phyloP scores from a whole-genome alignment of 2,797 vertebrate genomes.

The Allobates femoralis region DNA sequence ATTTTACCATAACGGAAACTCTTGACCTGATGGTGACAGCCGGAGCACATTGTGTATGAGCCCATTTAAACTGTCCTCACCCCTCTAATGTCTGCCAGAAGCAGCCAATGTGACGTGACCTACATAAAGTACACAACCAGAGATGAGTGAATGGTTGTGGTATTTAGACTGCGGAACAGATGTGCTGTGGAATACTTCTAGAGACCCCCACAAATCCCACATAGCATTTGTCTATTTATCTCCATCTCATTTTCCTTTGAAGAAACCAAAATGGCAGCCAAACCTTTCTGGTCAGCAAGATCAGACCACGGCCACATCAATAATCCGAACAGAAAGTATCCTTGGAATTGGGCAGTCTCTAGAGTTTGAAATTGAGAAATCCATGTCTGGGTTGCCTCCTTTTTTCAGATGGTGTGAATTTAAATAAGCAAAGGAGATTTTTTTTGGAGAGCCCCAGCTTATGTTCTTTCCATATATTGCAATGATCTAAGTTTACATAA shows the following conservation, averaged over 20 bases:
- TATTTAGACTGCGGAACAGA: slow-evolving; percentile 29
- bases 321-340: slow-evolving; percentile 29
- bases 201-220: slow-evolving; percentile 41
- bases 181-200: slow-evolving; percentile 30
- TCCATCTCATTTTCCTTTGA: slow-evolving; percentile 30
- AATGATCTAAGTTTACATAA: slow-evolving; percentile 26
- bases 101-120: slow-evolving; percentile 29
- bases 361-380: slow-evolving; percentile 22
- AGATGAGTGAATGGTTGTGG: slow-evolving; percentile 39
- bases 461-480: slow-evolving; percentile 20
- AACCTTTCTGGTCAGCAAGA: slow-evolving; percentile 34
- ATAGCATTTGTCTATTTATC: slow-evolving; percentile 43
- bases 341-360: slow-evolving; percentile 8
- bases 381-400: slow-evolving; percentile 26
- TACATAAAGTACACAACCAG: slow-evolving; percentile 13
- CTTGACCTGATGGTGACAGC: slow-evolving; percentile 21
- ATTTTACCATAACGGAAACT: slow-evolving; percentile 19
- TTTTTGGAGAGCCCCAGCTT: slow-evolving; percentile 26
- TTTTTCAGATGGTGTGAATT: slow-evolving; percentile 45
- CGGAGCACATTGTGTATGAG: slow-evolving; percentile 7
- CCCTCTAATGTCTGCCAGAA: slow-evolving; percentile 30
- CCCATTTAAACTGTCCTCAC: slow-evolving; percentile 31
- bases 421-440: slow-evolving; percentile 31
- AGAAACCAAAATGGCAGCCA: slow-evolving; percentile 48
- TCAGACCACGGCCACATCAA: slow-evolving; percentile 16